phyloP scores from a whole-genome alignment of 2,113 vertebrate species.

The Myanophis thanlyinensis region DNA sequence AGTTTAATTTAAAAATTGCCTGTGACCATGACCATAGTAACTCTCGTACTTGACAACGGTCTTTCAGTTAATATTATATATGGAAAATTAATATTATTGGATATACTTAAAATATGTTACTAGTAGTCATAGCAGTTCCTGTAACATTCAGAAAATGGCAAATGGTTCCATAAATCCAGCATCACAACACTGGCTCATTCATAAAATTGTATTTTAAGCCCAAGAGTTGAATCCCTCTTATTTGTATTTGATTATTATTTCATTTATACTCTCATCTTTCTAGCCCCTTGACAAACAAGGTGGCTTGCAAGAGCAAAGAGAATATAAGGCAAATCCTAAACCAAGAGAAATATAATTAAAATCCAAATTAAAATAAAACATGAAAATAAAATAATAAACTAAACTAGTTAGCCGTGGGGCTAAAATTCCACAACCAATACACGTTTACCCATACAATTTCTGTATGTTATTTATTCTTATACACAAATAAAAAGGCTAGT shows the following conservation, averaged over 20 bases:
- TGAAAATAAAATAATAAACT: not conserved
- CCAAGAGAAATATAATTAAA: not conserved
- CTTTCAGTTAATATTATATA: not conserved
- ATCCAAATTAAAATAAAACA: not conserved
- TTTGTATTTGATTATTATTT: too few species aligned
- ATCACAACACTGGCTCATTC: not conserved
- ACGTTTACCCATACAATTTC: not conserved
- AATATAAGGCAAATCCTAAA: too few species aligned
- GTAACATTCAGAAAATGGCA: not conserved
- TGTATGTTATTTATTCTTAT: not conserved
- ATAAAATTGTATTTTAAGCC: not conserved
- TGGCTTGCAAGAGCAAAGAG: too few species aligned
- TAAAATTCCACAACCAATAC: not conserved
- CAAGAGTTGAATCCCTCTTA: too few species aligned
- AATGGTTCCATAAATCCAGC: not conserved
- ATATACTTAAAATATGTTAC: not conserved
- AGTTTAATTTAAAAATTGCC: not conserved
- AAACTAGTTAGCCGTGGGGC: not conserved
- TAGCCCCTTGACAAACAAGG: too few species aligned
- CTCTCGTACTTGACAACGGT: not conserved
- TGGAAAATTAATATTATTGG: not conserved
- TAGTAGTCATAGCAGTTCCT: not conserved
- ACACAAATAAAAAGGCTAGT: not conserved
- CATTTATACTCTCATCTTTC: too few species aligned
- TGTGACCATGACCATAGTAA: not conserved